Base-by-base conservation (phyloP, 1,140 invertebrate species). In the Anastatus disparis region DNA sequence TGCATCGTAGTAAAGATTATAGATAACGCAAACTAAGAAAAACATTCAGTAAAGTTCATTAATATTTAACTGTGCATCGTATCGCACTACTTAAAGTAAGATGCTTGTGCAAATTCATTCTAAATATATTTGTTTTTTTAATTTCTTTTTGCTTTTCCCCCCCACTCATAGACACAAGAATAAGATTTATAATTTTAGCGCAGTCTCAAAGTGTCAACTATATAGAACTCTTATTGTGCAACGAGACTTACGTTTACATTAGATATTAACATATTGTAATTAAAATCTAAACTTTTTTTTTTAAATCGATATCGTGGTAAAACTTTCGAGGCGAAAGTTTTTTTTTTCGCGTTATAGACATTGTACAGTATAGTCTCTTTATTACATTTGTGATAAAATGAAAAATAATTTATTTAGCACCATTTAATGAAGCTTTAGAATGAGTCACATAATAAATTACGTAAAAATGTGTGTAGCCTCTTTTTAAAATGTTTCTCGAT, bases 341-440 rank as follows among this genome's bases (percentile, higher is more conserved):
- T 56, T 46, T 26, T 20, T 13, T 13, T 53, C 22, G 22, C 38
- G n/a, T 46, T 66, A 17, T 55, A 56, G 26, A 66, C 27, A 56
- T 56, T 56, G 26, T 4, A 53, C 35, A 40, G 1, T 38, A 53
- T 20, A 42, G 46, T 27, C 9, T 22, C 10, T 6, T 8, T 53
- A 17, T 12, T 44, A 66, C 26, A 10, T 55, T 13, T 6, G 4
- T 15, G 2, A 22, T 31, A 6, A 44, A 46, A 44, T 56, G 1
- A 55, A 31, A 55, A 55, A 10, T 7, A 29, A 35, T 31, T n/a
- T 35, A 7, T 22, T 66, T 66, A 66, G 50, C 35, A 66, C 52
- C 50, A 46, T 56, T 66, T 31, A 42, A 65, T 29, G 8, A 65
- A 42, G 15, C n/a, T n/a, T n/a, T n/a, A n/a, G n/a, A n/a, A n/a